Conservation (phyloP, 2,113 vertebrate species). For the Eleginops maclovinus region DNA sequence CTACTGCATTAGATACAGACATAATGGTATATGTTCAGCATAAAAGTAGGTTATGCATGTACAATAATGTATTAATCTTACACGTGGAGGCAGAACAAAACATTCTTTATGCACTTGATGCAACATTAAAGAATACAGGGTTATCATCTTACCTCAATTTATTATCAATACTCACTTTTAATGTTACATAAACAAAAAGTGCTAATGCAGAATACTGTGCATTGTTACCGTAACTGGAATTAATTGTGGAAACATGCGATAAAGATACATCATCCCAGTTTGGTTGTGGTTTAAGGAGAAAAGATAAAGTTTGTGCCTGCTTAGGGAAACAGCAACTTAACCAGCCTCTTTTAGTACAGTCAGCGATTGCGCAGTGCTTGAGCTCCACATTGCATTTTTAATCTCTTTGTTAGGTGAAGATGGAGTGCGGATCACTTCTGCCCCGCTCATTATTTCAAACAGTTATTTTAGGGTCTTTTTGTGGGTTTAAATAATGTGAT, state of each 20-base stretch:
- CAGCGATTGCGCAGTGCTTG: conserved; percentile 68
- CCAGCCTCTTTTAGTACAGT: conserved; percentile 70
- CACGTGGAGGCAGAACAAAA: conserved; percentile 9
- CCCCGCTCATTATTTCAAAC: conserved; percentile 73
- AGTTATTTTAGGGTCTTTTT: conserved; percentile 60
- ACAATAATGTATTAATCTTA: neutral
- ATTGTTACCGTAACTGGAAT: conserved; percentile 28
- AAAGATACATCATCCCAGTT: conserved; percentile 33
- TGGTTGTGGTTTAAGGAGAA: conserved; percentile 29
- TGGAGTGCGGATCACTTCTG: conserved; percentile 67
- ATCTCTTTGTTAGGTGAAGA: conserved; percentile 77
- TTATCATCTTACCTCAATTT: conserved; percentile 16
- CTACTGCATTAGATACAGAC: neutral
- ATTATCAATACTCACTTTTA: conserved; percentile 30
- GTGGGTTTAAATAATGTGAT: conserved; percentile 58
- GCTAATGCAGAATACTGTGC: conserved; percentile 15
- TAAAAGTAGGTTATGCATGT: conserved; percentile 5
- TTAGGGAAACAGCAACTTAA: conserved; percentile 49
- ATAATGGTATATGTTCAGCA: neutral
- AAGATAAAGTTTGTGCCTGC: conserved; percentile 63
- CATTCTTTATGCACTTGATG: conserved; percentile 10
- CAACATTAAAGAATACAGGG: conserved; percentile 26
- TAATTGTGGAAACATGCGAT: conserved; percentile 23
- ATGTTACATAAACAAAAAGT: conserved; percentile 32
- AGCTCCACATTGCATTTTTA: conserved; percentile 77